Base-by-base conservation (phyloP, 2,113 vertebrate genomes). In the Probosciger aterrimus region DNA sequence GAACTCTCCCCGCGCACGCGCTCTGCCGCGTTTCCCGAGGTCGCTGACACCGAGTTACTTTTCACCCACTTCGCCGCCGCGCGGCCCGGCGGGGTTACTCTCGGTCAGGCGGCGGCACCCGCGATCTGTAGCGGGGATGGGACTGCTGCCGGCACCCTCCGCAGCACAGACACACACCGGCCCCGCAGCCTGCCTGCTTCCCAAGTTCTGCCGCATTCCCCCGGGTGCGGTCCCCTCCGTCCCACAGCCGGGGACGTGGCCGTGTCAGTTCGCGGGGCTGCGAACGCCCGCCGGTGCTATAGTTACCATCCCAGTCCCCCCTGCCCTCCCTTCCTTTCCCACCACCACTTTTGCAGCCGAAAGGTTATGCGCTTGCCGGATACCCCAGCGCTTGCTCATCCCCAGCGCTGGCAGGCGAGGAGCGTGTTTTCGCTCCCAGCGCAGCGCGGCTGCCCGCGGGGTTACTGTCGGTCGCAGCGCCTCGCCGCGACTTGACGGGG, bases 381-480 rank as follows among this genome's bases (percentile, higher is more conserved):
- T 16, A 12, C 11, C 68, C 19, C 2, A 7, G 31, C 2, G 39
- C 33, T 93, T 41, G 86, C 69, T 94, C 85, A 33, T 88, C 79
- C 16, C 50, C 0, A 24, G 2, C 14, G 37, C 59, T 88, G 95
- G 94, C 92, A 62, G 3, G 24, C 33, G 13, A 8, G 18, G 35
- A 15, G n/a, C 49, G 20, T 93, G 92, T 94, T 97, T 88, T 68
- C 5, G 13, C 71, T 12, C 43, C 67, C 16, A 22, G 86, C 55
- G 49, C 49, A 11, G 49, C 25, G 78, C 8, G 64, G 75, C 88
- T 28, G 60, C 5, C 67, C 35, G 59, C 41, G 80, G 97, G 97
- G 98, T 98, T 98, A 98, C 97, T 98, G 65, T 15, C 96, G 97
- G 98, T 92, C 98, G 13, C 55, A 12, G 43, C 43, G 15, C 43